Evolutionary conservation across 2,797 vertebrate genomes (phyloP), one percentile per base, ranked within the genome.

Genomic region (Enteromius trimaculatus): DNA sequence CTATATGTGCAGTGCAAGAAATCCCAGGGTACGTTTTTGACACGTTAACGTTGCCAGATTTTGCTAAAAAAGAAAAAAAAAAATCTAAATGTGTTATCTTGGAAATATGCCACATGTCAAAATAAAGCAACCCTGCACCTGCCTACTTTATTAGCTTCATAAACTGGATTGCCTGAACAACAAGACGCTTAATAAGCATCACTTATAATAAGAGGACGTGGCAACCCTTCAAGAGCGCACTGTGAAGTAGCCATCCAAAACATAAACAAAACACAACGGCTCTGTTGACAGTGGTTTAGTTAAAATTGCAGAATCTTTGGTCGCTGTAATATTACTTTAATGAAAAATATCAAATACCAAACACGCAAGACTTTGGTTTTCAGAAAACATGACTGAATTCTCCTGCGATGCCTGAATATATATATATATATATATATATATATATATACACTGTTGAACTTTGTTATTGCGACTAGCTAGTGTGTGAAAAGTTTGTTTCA

Each of bases 401-500:
- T 11, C 42, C 42, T 29, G 3, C 4, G 69, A 29, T 31, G 26
- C 6, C 5, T 71, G 7, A 71, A 49, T 49, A 49, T 69, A 44
- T 44, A 42, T 39, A 9, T 9, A 47, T 47, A 47, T 68, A 37
- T 37, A 37, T 49, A 49, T 69, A 44, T 44, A 42, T 39, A 7
- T 42, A 11, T 42, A 42, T 11, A 69, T 23, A n/a, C 21, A 58
- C 21, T 26, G 3, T 23, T 39, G 51, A 76, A 58, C 34, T 76
- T 76, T 39, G 31, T 55, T 39, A 75, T 16, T 16, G 1, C 42
- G 31, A 10, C 34, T 19, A 76, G 21, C 2, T 2, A 60, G 74
- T 11, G 37, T 17, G 37, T 77, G 74, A 26, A 77, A 60, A 77
- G 37, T 77, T 77, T 42, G 53, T 60, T 60, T 77, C 26, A 29